Percentiles rank a stretch among this genome's conserved stretches.
These are phyloP conservation scores for Pseudomyrmex cubaensis DNA, from an alignment of 1,140 invertebrate species.

Conservation along the genomic window DNA sequence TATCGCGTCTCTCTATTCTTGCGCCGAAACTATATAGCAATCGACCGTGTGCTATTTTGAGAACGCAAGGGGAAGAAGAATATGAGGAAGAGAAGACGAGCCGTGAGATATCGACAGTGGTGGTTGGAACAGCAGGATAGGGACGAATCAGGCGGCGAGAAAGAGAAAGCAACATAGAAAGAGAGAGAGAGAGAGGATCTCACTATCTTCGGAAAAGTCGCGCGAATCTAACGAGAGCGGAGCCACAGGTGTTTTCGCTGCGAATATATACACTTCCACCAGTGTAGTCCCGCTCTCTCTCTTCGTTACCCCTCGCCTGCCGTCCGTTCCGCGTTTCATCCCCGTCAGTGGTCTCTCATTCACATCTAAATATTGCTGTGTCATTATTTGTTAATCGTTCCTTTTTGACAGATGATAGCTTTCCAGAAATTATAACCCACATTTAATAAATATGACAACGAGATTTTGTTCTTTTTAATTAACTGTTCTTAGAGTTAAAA, in stretches of 20 bases:
- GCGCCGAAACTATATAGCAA: constrained; percentile 56
- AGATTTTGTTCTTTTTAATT: too few relatives aligned
- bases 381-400: not conserved
- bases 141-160: constrained; percentile 6
- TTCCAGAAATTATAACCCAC: not conserved
- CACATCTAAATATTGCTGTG: constrained; percentile 39
- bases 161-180: constrained; percentile 9
- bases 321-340: constrained; percentile 38
- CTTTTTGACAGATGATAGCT: not conserved
- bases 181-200: not conserved
- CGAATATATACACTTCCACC: constrained; percentile 69
- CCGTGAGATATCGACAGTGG: constrained; percentile 47
- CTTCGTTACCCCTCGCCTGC: not conserved
- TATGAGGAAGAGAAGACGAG: constrained; percentile 44
- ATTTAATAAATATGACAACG: not conserved
- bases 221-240: constrained; percentile 74
- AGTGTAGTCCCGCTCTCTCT: not conserved
- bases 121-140: constrained; percentile 44
- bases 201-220: constrained; percentile 75
- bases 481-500: too few relatives aligned
- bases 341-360: constrained; percentile 42
- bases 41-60: constrained; percentile 64
- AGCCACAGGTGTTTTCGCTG: constrained; percentile 75
- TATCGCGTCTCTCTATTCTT: constrained; percentile 66
- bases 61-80: constrained; percentile 29